Evolutionary conservation across 2,797 vertebrate species (phyloP).

Genomic region (Schizopygopsis malacanthus): DNA sequence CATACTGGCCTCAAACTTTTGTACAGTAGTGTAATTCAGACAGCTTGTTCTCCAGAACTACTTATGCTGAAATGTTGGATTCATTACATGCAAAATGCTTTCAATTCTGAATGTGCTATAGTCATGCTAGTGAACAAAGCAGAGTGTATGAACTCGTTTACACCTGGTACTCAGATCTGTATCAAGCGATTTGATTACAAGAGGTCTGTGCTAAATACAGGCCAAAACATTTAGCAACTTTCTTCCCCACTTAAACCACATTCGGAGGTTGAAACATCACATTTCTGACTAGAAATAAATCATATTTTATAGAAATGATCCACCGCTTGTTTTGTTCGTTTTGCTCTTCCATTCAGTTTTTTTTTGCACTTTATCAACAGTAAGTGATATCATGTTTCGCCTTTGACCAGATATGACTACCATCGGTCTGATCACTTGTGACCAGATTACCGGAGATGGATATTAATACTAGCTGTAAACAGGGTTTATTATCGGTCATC

Average conservation of each 20-base stretch:
- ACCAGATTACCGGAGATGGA: neutral
- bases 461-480: neutral
- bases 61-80: neutral
- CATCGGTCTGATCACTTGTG: neutral
- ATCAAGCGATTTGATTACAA: neutral
- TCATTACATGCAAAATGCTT: neutral
- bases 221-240: neutral
- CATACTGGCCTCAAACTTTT: neutral
- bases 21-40: neutral
- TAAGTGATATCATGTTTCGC: neutral
- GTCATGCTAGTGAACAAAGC: neutral
- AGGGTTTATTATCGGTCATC: neutral
- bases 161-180: neutral
- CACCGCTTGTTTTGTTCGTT: neutral
- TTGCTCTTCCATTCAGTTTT: too few species aligned
- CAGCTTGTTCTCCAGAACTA: neutral
- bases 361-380: neutral
- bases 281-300: neutral
- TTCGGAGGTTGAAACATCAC: neutral
- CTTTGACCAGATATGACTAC: neutral
- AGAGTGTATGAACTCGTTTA: neutral
- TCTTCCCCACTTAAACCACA: neutral
- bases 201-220: neutral
- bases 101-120: neutral
- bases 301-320: neutral